Conservation (phyloP, 1,140 invertebrate species). For the Adoxophyes honmai region DNA sequence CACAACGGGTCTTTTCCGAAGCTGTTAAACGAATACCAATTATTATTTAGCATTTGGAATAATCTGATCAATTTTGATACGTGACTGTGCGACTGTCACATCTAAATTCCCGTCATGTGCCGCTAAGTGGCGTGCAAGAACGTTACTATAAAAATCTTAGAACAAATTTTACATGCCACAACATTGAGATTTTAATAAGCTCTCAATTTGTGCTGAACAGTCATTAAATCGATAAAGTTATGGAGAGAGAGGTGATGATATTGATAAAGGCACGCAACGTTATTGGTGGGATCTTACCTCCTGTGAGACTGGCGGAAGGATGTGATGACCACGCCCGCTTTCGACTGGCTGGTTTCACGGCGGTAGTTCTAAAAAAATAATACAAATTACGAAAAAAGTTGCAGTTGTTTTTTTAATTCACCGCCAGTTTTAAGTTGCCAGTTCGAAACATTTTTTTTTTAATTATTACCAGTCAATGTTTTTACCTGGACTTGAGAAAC, state of each 20-base stretch:
- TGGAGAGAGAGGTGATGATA: conserved; percentile 10
- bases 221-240: conserved; percentile 21
- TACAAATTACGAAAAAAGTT: too few species aligned
- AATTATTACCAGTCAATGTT: background rate
- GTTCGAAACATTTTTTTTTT: too few species aligned
- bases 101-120: background rate
- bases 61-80: background rate
- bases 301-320: conserved; percentile 92
- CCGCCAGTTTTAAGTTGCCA: too few species aligned
- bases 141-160: conserved; percentile 15
- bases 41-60: conserved; percentile 35
- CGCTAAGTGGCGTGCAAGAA: background rate
- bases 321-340: conserved; percentile 94
- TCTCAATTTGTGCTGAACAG: conserved; percentile 32
- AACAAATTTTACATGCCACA: conserved; percentile 55
- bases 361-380: conserved; percentile 63
- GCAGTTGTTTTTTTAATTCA: too few species aligned
- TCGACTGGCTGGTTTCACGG: conserved; percentile 75
- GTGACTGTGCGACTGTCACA: background rate
- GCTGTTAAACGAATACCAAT: conserved; percentile 70
- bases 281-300: conserved; percentile 80
- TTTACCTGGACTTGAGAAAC: conserved; percentile 62
- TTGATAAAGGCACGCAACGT: background rate
- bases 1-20: conserved; percentile 77
- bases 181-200: conserved; percentile 42